Base-by-base conservation (phyloP, 2,797 vertebrate species). In the Acanthurus tractus region DNA sequence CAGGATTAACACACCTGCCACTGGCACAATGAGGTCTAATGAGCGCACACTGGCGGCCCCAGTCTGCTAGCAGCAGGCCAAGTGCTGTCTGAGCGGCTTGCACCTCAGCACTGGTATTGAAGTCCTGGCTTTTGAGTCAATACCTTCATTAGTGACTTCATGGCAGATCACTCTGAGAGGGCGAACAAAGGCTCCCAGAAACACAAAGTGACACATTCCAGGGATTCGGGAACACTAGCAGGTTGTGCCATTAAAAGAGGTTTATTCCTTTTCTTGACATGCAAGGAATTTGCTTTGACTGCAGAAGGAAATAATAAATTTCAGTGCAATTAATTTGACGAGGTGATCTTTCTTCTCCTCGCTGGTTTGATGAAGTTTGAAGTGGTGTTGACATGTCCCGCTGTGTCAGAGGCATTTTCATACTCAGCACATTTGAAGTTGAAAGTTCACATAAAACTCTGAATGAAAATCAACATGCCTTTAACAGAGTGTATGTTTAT, bases 141-240 rank as follows among this genome's bases (percentile, higher is more conserved):
- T 83, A 80, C 83, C 92, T 92, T 93, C 91, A 93, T 94, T 93
- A 92, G 86, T 81, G 86, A 86, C 88, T 91, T 91, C 86, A 68
- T 81, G 80, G 75, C 83, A 9, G 79, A 85, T 86, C 73, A 63
- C 72, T 88, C 65, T 65, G 58, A 74, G 78, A 70, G 64, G 71
- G 64, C 5, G 63, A 82, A 87, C 88, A 89, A 91, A 89, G 76
- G 86, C 84, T 64, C 62, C 54, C 74, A 65, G 70, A 65, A 86
- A 85, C 82, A 79, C 83, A 84, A 79, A 91, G 87, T 78, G 88
- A 92, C 87, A 92, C 92, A 93, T 94, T 94, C 90, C 90, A 76
- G 83, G 89, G 89, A 92, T 90, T 91, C 91, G 80, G 49, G 42
- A 67, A 23, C 50, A 18, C 70, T 40, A 53, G 68, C 63, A 72